These are phyloP conservation scores for Caradrina clavipalpis DNA, from an alignment of 2,888 invertebrate genomes.

Conservation along the genomic window DNA sequence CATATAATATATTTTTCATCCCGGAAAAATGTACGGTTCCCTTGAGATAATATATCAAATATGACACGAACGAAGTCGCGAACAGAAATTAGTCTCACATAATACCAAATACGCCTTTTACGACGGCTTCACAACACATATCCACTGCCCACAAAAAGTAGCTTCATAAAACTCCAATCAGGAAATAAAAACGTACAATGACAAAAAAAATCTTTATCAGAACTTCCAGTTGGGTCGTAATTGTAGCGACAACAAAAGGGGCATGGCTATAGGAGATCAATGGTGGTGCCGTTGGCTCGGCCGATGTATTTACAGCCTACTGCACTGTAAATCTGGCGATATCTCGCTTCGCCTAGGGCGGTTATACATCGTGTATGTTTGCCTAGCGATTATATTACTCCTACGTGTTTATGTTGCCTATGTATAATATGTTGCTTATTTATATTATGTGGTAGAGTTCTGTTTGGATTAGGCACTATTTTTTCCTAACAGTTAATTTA, in stretches of 20 bases:
- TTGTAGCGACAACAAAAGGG: constrained; percentile 64
- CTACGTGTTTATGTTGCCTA: background rate
- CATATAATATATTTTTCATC: too few relatives aligned
- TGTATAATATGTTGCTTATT: too few relatives aligned
- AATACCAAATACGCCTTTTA: constrained; percentile 9
- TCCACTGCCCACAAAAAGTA: constrained; percentile 38
- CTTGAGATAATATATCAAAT: too few relatives aligned
- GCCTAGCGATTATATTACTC: background rate
- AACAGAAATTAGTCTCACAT: too few relatives aligned
- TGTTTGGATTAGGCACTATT: background rate
- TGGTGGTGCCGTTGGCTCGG: constrained; percentile 74
- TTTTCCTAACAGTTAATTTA: background rate
- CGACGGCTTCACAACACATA: constrained; percentile 7
- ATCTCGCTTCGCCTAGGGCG: constrained; percentile 74
- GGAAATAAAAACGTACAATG: constrained; percentile 39
- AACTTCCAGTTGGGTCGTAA: constrained; percentile 61
- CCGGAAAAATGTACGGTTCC: too few relatives aligned
- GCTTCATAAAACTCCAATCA: constrained; percentile 42
- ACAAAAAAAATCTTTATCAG: constrained; percentile 55
- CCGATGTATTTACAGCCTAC: constrained; percentile 80
- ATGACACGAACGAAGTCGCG: too few relatives aligned
- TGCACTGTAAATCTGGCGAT: constrained; percentile 85
- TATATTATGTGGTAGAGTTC: too few relatives aligned
- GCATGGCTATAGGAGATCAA: constrained; percentile 72
- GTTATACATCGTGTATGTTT: constrained; percentile 26